Conservation (phyloP, 2,797 vertebrate species). For the Helostoma temminkii region DNA sequence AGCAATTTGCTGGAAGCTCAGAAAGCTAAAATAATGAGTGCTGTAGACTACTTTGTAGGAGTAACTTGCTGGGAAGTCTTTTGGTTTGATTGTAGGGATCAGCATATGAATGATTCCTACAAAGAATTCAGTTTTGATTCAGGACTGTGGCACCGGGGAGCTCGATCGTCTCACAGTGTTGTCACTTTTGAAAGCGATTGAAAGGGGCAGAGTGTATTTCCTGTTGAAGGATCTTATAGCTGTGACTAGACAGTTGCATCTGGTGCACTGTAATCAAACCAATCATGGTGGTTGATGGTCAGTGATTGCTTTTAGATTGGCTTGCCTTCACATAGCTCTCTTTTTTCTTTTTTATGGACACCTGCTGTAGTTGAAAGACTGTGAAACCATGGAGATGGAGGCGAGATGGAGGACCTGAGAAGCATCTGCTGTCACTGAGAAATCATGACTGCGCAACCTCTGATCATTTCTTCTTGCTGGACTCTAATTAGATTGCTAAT, state of each 20-base stretch:
- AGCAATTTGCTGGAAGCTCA: constrained; percentile 16
- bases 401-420: constrained; percentile 35
- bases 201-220: constrained; percentile 78
- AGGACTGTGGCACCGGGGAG: constrained; percentile 19
- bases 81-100: constrained; percentile 43
- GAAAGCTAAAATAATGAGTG: constrained; percentile 23
- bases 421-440: constrained; percentile 61
- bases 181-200: constrained; percentile 65
- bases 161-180: constrained; percentile 28
- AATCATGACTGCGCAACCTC: constrained; percentile 51
- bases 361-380: constrained; percentile 62
- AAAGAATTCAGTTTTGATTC: constrained; percentile 27
- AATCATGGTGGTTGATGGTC: constrained; percentile 79
- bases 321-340: constrained; percentile 60
- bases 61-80: constrained; percentile 17
- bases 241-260: constrained; percentile 69
- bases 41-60: constrained; percentile 25
- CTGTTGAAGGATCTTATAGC: constrained; percentile 70
- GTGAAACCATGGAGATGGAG: constrained; percentile 55
- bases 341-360: constrained; percentile 50
- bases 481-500: constrained; percentile 60
- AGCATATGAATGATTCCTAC: constrained; percentile 42
- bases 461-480: constrained; percentile 46
- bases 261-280: constrained; percentile 81
- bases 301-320: constrained; percentile 84